A percentile compares a stretch with the other conserved stretches of the same genome.
Evolutionary conservation across 2,888 invertebrate species (phyloP).

Genomic region (Andrena dorsata): DNA sequence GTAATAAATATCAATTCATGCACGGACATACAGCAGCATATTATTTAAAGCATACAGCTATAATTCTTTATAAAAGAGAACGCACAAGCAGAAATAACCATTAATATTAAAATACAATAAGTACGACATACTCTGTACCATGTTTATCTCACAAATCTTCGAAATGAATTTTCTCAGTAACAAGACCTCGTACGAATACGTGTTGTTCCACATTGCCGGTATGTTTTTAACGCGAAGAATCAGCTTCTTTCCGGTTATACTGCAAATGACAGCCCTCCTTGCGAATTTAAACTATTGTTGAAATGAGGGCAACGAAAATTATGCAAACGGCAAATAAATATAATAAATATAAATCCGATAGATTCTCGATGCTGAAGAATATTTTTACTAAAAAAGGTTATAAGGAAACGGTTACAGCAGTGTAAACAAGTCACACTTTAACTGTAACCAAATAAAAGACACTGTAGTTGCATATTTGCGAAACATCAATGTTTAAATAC

Average conservation of each 20-base stretch:
- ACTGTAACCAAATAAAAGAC: neutral
- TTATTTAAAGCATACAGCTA: neutral
- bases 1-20: too few species aligned
- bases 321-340: neutral
- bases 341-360: neutral
- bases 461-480: neutral
- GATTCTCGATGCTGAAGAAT: neutral
- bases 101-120: neutral
- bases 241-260: neutral
- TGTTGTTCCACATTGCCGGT: too few species aligned
- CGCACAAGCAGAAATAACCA: neutral
- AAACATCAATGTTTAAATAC: slow-evolving; percentile 3
- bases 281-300: neutral
- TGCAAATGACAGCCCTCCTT: neutral
- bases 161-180: too few species aligned
- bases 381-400: neutral
- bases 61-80: neutral
- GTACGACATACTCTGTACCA: too few species aligned
- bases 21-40: too few species aligned
- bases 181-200: too few species aligned
- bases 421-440: neutral
- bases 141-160: too few species aligned
- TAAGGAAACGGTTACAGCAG: neutral
- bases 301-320: neutral
- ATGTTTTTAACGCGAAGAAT: neutral